phyloP scores from a whole-genome alignment of 2,113 vertebrate species.

The Trogon surrucura region DNA sequence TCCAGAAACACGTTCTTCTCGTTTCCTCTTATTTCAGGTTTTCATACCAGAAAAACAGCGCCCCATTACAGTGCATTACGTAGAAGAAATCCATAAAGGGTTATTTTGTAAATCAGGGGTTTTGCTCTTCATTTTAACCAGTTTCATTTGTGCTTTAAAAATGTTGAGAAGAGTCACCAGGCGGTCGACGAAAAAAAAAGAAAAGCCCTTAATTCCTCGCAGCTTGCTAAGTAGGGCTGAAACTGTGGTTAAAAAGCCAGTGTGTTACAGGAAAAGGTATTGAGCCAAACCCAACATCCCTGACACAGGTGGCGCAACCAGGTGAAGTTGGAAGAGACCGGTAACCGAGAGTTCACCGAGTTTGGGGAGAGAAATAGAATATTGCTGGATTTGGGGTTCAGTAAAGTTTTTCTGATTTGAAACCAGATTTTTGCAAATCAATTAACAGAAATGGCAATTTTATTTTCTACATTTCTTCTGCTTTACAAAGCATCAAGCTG shows the following conservation, averaged over 20 bases:
- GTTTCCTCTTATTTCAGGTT: background rate
- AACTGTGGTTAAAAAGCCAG: background rate
- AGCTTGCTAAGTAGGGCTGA: background rate
- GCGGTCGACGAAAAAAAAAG: background rate
- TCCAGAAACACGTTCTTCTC: background rate
- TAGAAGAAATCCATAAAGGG: background rate
- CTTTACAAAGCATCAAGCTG: background rate
- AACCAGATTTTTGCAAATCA: slow-evolving; percentile 6
- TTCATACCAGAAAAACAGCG: background rate
- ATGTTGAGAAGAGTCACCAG: background rate
- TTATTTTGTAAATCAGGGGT: background rate
- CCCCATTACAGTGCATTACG: background rate
- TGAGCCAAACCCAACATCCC: background rate
- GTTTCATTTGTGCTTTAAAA: background rate
- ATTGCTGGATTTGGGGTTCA: background rate
- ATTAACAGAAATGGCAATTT: slow-evolving; percentile 30
- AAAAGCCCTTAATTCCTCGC: no score
- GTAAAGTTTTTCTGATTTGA: background rate
- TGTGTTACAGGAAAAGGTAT: background rate
- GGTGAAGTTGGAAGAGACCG: no score
- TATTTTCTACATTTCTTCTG: slow-evolving; percentile 26
- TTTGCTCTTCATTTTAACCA: background rate
- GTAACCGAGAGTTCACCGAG: background rate
- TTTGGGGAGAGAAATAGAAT: background rate
- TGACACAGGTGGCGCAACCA: accelerated